Percentiles rank a stretch among this genome's conserved stretches.
These are phyloP conservation scores for Podotricha telesiphe DNA, from an alignment of 2,888 invertebrate genomes.

Conservation along the genomic window DNA sequence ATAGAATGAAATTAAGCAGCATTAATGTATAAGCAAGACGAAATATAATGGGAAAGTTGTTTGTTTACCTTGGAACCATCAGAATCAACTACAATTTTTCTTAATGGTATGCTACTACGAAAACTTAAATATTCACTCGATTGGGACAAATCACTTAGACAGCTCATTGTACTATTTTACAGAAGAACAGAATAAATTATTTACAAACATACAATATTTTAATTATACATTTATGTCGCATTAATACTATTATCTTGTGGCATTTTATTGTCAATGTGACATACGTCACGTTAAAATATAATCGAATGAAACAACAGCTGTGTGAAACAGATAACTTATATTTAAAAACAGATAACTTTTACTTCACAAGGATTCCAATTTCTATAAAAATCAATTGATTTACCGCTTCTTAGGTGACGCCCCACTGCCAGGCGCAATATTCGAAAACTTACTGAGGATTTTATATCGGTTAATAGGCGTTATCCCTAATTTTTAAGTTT, in stretches of 20 bases:
- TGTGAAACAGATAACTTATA: not conserved
- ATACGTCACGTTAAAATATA: conserved; percentile 13
- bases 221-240: conserved; percentile 7
- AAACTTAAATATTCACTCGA: conserved; percentile 92
- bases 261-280: conserved; percentile 21
- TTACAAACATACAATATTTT: not conserved
- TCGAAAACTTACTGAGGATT: no score
- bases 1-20: not conserved
- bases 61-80: conserved; percentile 88
- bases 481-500: no score
- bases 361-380: no score
- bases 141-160: conserved; percentile 87
- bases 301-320: not conserved
- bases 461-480: no score
- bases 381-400: no score
- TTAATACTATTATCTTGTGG: conserved; percentile 19
- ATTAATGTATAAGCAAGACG: not conserved
- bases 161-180: conserved; percentile 79
- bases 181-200: not conserved
- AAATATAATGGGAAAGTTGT: conserved; percentile 33
- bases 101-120: conserved; percentile 88
- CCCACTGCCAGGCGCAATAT: no score
- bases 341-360: not conserved
- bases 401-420: no score
- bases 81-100: conserved; percentile 91